A percentile compares a stretch with the other conserved stretches of the same genome.
These are phyloP conservation scores for Artemia franciscana DNA, from an alignment of 1,140 invertebrate genomes.

Conservation along the genomic window DNA sequence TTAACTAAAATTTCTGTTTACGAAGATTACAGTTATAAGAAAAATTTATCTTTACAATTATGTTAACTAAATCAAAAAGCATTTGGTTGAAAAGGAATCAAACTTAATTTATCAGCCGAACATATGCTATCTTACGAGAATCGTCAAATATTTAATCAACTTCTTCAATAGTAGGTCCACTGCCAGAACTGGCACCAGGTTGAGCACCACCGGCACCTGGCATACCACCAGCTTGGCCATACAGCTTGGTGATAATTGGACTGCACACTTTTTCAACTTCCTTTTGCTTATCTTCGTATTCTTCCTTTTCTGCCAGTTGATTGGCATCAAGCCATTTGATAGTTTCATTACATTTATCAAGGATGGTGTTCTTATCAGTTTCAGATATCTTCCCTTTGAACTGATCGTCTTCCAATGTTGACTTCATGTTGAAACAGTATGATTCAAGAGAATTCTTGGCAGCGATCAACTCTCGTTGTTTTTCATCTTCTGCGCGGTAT, in stretches of 20 bases:
- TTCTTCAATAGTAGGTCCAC: constrained; percentile 80
- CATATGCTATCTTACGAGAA: no score
- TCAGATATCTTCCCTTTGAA: constrained; percentile 40
- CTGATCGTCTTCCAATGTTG: constrained; percentile 46
- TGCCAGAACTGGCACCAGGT: constrained; percentile 28
- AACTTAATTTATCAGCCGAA: no score
- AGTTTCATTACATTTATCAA: constrained; percentile 77
- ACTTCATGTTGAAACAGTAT: constrained; percentile 94
- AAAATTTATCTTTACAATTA: no score
- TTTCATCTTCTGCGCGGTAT: constrained; percentile 45
- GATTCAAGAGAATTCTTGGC: constrained; percentile 83
- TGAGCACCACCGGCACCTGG: constrained; percentile 14
- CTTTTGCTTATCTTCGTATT: constrained; percentile 79
- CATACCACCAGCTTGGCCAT: constrained; percentile 25
- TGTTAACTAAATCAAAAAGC: no score
- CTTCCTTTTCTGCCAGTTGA: constrained; percentile 73
- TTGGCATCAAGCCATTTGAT: constrained; percentile 87
- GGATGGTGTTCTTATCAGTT: constrained; percentile 55
- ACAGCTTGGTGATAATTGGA: constrained; percentile 50
- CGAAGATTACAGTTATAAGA: no score
- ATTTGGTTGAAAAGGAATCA: no score
- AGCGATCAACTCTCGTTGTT: constrained; percentile 58
- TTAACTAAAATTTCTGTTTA: no score
- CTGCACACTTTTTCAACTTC: constrained; percentile 39
- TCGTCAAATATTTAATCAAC: constrained; percentile 83